Percentiles rank a stretch among this genome's conserved stretches.
phyloP scores from a whole-genome alignment of 2,797 vertebrate species.

The Etheostoma perlongum region DNA sequence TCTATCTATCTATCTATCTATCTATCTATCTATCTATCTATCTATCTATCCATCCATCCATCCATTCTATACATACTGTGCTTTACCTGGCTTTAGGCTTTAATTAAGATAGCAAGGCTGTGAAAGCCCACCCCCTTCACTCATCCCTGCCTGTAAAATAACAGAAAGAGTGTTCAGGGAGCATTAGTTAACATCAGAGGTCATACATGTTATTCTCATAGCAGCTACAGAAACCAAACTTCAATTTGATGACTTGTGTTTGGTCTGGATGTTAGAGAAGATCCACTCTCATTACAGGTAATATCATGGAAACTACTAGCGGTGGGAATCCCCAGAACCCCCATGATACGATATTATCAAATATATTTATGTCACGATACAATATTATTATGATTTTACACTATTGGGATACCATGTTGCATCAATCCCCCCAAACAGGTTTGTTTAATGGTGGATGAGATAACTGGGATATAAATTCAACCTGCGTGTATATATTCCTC shows the following conservation, averaged over 20 bases:
- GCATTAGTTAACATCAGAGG: slow-evolving; percentile 32
- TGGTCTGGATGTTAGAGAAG: slow-evolving; percentile 3
- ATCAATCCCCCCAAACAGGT: too few species aligned
- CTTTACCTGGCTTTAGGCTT: slow-evolving; percentile 26
- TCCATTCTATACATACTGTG: slow-evolving; percentile 14
- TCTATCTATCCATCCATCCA: neutral
- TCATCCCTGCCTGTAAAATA: slow-evolving; percentile 37
- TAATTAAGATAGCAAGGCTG: slow-evolving; percentile 46
- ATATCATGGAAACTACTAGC: neutral
- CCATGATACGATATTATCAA: too few species aligned
- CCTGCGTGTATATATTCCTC: too few species aligned
- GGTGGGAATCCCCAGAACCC: too few species aligned
- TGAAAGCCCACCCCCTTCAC: neutral
- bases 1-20: too few species aligned
- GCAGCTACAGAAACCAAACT: slow-evolving; percentile 19
- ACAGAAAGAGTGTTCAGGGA: slow-evolving; percentile 37
- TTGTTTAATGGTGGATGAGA: too few species aligned
- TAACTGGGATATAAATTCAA: too few species aligned
- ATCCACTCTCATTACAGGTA: neutral
- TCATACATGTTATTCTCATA: slow-evolving; percentile 37
- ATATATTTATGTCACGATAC: too few species aligned
- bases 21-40: too few species aligned
- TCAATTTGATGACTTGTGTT: neutral
- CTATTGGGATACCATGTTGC: too few species aligned
- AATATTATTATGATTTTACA: too few species aligned